These are phyloP conservation scores for Gallinago jamesoni DNA, from an alignment of 2,113 vertebrate genomes.

Conservation along the genomic window DNA sequence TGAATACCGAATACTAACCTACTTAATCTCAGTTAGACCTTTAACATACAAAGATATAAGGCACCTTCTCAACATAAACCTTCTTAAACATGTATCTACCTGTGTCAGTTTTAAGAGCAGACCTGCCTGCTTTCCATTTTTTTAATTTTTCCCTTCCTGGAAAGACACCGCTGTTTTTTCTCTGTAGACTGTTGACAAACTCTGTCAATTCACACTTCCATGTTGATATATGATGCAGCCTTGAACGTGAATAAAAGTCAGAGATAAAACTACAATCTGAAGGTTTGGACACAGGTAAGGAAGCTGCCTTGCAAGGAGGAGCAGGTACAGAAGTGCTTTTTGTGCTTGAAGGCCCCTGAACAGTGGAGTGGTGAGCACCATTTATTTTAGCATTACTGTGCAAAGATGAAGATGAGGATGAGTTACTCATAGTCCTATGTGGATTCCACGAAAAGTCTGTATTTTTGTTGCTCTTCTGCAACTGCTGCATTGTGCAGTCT, in stretches of 20 bases:
- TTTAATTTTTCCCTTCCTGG: slow-evolving; percentile 93
- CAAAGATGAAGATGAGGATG: slow-evolving; percentile 72
- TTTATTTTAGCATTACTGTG: slow-evolving; percentile 84
- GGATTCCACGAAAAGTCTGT: slow-evolving; percentile 56
- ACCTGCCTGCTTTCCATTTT: slow-evolving; percentile 83
- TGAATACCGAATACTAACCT: not conserved
- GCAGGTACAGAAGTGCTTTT: slow-evolving; percentile 78
- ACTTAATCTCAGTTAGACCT: not conserved
- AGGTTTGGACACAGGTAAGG: slow-evolving; percentile 71
- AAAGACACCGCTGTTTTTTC: slow-evolving; percentile 81
- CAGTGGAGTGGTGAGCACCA: slow-evolving; percentile 83
- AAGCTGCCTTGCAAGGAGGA: slow-evolving; percentile 62
- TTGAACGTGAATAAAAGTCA: slow-evolving; percentile 92
- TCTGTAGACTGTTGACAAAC: slow-evolving; percentile 90
- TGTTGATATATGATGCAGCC: slow-evolving; percentile 94
- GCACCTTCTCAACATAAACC: slow-evolving; percentile 49
- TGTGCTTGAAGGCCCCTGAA: slow-evolving; percentile 83
- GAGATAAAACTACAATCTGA: slow-evolving; percentile 89
- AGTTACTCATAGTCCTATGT: slow-evolving; percentile 74
- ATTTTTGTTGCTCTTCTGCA: slow-evolving; percentile 70
- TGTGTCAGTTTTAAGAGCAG: slow-evolving; percentile 79
- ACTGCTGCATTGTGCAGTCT: slow-evolving; percentile 71
- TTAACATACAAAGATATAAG: not conserved
- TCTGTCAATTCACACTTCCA: slow-evolving; percentile 95
- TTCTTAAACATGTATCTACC: slow-evolving; percentile 77